Evolutionary conservation across 2,113 vertebrate species (phyloP).

Genomic region (Oncorhynchus nerka): DNA sequence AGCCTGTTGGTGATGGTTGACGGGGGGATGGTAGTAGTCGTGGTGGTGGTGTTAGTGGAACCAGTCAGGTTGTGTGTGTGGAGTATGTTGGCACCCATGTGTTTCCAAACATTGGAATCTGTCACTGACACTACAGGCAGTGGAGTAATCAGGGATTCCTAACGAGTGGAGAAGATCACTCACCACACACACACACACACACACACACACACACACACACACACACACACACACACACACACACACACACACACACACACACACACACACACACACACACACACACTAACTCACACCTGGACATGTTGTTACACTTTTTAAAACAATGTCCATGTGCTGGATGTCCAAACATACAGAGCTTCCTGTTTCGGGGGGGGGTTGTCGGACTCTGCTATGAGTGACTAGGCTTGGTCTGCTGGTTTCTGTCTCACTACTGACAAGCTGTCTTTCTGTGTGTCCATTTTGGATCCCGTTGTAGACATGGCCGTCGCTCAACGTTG

Average conservation of each 20-base stretch:
- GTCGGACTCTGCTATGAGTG: background rate
- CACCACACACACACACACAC: constrained; percentile 5
- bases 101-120: constrained; percentile 74
- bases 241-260: background rate
- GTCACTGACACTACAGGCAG: constrained; percentile 65
- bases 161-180: constrained; percentile 68
- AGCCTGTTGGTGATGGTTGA: background rate
- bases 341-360: constrained; percentile 11
- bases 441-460: constrained; percentile 3
- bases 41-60: no score
- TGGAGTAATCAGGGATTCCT: constrained; percentile 56
- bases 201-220: background rate
- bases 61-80: background rate
- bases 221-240: background rate
- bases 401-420: background rate
- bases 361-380: background rate
- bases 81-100: constrained; percentile 64
- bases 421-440: background rate
- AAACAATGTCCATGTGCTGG: background rate
- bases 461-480: background rate
- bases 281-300: background rate
- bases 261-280: background rate
- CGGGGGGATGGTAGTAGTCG: no score
- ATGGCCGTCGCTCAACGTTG: constrained; percentile 14
- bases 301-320: background rate